Percentiles rank a stretch among this genome's conserved stretches.
These are phyloP conservation scores for Tapirus terrestris DNA, from an alignment of 2,113 vertebrate species.

Conservation along the genomic window DNA sequence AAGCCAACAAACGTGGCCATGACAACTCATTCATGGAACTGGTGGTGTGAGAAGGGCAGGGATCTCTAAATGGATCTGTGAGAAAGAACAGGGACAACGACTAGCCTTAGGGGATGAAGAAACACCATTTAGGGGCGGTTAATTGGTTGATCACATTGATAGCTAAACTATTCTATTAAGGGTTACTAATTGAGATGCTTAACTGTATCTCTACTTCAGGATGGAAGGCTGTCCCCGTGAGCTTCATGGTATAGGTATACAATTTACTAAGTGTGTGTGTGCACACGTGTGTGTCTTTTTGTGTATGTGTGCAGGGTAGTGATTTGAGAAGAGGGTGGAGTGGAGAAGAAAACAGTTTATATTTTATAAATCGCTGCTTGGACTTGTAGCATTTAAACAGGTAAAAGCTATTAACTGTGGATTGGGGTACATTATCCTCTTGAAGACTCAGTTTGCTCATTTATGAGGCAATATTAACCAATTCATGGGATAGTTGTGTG, in stretches of 20 bases:
- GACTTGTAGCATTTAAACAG: not conserved
- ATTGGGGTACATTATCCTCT: not conserved
- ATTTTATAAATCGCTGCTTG: not conserved
- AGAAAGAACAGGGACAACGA: not conserved
- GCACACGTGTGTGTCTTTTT: not conserved
- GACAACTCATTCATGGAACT: not conserved
- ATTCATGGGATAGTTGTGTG: not conserved
- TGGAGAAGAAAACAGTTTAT: not conserved
- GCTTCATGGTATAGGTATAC: not conserved
- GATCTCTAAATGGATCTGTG: not conserved
- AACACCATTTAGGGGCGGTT: not conserved
- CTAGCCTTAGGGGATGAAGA: slow-evolving; percentile 17
- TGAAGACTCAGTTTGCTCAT: not conserved
- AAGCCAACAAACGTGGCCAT: slow-evolving; percentile 49
- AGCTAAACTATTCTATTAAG: not conserved
- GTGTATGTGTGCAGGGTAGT: not conserved
- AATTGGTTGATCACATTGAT: not conserved
- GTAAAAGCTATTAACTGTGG: not conserved
- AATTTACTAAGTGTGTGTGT: not conserved
- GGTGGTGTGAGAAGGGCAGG: not conserved
- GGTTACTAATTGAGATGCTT: not conserved
- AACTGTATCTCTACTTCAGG: not conserved
- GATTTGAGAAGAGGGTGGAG: not conserved
- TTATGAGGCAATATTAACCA: not conserved
- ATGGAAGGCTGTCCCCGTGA: not conserved